A percentile compares a stretch with the other conserved stretches of the same genome.
phyloP scores from a whole-genome alignment of 1,140 invertebrate species.

The Achroia grisella region DNA sequence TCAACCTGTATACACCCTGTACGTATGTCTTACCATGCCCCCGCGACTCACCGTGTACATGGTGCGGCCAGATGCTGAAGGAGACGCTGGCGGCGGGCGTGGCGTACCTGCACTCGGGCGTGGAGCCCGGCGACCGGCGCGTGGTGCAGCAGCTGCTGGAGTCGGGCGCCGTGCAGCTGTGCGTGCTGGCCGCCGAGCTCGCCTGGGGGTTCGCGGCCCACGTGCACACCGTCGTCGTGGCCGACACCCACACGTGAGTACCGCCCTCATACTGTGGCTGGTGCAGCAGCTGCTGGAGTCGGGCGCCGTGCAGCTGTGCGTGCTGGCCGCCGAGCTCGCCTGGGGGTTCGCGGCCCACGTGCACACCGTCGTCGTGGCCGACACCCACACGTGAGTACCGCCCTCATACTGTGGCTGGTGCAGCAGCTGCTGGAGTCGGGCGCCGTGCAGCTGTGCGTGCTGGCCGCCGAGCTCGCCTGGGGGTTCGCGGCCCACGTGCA shows the following conservation, averaged over 20 bases:
- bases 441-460: conserved; percentile 95
- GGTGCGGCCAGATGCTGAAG: conserved; percentile 78
- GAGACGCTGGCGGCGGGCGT: conserved; percentile 95
- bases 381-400: conserved; percentile 84
- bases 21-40: too few relatives aligned
- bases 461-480: conserved; percentile 94
- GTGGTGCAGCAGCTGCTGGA: conserved; percentile 95
- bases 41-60: too few relatives aligned
- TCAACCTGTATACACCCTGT: too few relatives aligned
- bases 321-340: conserved; percentile 92
- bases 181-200: conserved; percentile 92
- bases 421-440: conserved; percentile 56
- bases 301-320: conserved; percentile 95
- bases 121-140: conserved; percentile 86
- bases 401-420: too few relatives aligned
- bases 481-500: conserved; percentile 91
- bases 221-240: conserved; percentile 95
- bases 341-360: conserved; percentile 93
- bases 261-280: too few relatives aligned
- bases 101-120: conserved; percentile 97
- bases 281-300: too few relatives aligned
- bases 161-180: conserved; percentile 94
- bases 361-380: conserved; percentile 97
- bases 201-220: conserved; percentile 93
- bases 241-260: conserved; percentile 91